phyloP scores from a whole-genome alignment of 2,797 vertebrate species.

The Anomalospiza imberbis region DNA sequence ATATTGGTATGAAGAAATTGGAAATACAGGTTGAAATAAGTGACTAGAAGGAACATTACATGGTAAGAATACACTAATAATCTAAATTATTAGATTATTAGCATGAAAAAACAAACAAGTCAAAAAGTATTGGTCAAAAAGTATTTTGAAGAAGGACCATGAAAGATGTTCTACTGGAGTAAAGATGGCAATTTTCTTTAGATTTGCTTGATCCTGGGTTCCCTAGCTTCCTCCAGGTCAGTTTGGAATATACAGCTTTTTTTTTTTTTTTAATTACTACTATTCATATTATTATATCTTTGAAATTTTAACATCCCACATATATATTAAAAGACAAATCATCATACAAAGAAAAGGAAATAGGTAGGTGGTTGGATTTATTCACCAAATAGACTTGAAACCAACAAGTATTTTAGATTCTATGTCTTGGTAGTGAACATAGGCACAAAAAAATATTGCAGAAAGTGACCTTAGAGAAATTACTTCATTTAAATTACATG shows the following conservation, averaged over 20 bases:
- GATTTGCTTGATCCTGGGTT: neutral
- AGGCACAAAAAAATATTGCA: neutral
- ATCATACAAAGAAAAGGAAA: neutral
- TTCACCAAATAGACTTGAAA: neutral
- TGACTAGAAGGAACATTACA: neutral
- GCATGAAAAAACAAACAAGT: fast-evolving
- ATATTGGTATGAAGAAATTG: neutral
- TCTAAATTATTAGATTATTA: neutral
- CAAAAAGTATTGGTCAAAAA: neutral
- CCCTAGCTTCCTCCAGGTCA: neutral
- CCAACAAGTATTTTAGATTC: neutral
- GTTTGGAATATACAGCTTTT: fast-evolving
- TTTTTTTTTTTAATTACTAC: neutral
- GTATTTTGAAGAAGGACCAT: neutral
- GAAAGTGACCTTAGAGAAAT: neutral
- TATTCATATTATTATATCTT: neutral
- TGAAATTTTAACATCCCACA: neutral
- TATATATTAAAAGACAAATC: neutral
- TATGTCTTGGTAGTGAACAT: neutral
- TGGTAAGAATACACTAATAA: neutral
- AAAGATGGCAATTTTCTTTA: neutral
- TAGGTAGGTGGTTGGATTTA: neutral
- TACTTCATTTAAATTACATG: neutral
- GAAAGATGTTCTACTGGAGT: neutral
- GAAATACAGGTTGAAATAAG: neutral